Conservation (phyloP, 30 jellyfish, hydroid and myxozoan species). For the Nemopilema nomurai region DNA sequence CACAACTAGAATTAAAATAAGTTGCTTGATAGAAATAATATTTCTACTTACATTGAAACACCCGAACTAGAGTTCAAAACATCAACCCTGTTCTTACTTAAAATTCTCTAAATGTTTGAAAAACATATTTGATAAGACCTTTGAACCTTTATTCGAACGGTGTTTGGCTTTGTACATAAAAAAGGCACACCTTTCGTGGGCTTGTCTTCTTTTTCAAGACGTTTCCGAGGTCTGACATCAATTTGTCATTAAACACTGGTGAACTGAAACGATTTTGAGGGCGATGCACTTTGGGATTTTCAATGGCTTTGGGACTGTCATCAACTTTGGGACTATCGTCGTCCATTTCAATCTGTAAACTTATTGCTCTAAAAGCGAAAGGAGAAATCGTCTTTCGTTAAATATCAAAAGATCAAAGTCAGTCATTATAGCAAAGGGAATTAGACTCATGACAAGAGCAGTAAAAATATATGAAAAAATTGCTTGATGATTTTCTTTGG, state of each 20-base stretch:
- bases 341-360: constrained; percentile 13
- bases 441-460: not conserved
- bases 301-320: constrained; percentile 11
- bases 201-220: constrained; percentile 43
- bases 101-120: too few relatives aligned
- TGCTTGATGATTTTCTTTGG: too few relatives aligned
- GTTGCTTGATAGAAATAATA: too few relatives aligned
- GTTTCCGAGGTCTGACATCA: constrained; percentile 63
- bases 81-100: too few relatives aligned
- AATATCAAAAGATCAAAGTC: not conserved
- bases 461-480: too few relatives aligned
- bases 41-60: too few relatives aligned
- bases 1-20: too few relatives aligned
- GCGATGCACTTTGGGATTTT: constrained; percentile 16
- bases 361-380: constrained; percentile 7
- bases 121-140: too few relatives aligned
- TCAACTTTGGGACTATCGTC: too few relatives aligned
- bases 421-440: not conserved
- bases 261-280: constrained; percentile 54
- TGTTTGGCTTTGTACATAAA: too few relatives aligned
- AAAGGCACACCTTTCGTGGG: constrained; percentile 39
- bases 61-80: too few relatives aligned
- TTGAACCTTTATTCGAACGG: too few relatives aligned
- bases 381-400: not conserved
- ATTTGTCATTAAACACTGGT: constrained; percentile 37